phyloP scores from a whole-genome alignment of 2,888 invertebrate species.

The Tenodera sinensis region DNA sequence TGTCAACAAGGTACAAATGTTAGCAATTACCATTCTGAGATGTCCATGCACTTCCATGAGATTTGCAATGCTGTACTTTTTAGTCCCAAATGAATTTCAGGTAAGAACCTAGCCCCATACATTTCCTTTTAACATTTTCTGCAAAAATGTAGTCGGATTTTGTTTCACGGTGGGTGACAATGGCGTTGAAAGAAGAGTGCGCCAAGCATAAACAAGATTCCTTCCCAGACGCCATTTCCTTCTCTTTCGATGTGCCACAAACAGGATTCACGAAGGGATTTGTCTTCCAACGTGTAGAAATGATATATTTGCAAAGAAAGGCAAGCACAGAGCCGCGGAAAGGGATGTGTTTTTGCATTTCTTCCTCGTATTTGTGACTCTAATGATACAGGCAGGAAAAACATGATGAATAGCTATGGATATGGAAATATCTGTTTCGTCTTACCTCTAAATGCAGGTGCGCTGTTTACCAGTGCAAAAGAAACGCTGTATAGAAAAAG shows the following conservation, averaged over 20 bases:
- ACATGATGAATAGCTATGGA: background rate
- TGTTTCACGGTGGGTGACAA: background rate
- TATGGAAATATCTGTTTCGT: too few species aligned
- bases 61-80: too few species aligned
- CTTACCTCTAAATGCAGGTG: too few species aligned
- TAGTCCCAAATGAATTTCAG: background rate
- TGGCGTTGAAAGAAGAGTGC: background rate
- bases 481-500: too few species aligned
- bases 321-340: background rate
- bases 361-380: background rate
- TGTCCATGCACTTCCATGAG: too few species aligned
- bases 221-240: background rate
- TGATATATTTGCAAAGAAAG: background rate
- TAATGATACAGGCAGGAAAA: background rate
- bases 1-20: too few species aligned
- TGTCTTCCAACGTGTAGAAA: background rate
- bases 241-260: background rate
- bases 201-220: background rate
- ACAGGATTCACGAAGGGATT: background rate
- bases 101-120: background rate
- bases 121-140: background rate
- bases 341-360: background rate
- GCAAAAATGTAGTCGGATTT: background rate
- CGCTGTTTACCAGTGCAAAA: too few species aligned
- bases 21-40: too few species aligned